These are phyloP conservation scores for Pseudomyrmex pallidus DNA, from an alignment of 1,140 invertebrate species.

Conservation along the genomic window DNA sequence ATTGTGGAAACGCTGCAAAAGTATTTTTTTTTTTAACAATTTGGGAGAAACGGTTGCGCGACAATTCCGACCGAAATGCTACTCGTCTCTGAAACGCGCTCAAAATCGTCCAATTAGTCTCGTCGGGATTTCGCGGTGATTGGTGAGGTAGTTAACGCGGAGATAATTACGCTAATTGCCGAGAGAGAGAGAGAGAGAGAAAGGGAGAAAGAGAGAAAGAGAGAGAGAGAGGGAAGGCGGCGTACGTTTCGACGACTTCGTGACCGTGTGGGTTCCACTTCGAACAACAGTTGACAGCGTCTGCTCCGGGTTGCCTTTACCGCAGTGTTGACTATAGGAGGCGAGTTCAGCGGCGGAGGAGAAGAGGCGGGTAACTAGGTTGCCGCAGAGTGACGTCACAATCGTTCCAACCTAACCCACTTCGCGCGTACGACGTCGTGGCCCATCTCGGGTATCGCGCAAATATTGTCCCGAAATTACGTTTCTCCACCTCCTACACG, in stretches of 20 bases:
- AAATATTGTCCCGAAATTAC: constrained; percentile 71
- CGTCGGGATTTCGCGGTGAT: background rate
- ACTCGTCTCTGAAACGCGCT: background rate
- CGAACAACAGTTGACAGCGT: constrained; percentile 59
- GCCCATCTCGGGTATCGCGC: constrained; percentile 39
- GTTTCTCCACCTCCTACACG: background rate
- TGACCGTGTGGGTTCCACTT: constrained; percentile 22
- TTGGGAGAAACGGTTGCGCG: background rate
- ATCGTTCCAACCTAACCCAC: constrained; percentile 71
- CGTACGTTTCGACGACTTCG: constrained; percentile 34
- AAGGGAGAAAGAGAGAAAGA: too few species aligned
- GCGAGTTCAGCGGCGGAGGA: constrained; percentile 45
- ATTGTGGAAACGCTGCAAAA: too few species aligned
- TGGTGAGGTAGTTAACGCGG: background rate
- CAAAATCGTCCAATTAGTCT: background rate
- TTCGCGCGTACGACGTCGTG: constrained; percentile 56
- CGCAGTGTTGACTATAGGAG: constrained; percentile 71
- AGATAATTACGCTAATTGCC: constrained; percentile 40
- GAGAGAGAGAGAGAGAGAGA: too few species aligned
- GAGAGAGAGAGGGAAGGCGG: background rate
- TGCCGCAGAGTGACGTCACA: constrained; percentile 76
- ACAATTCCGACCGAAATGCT: background rate
- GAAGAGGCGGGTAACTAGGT: constrained; percentile 69
- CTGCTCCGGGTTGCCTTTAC: constrained; percentile 60
- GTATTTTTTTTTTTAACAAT: background rate